phyloP scores from a whole-genome alignment of 2,113 vertebrate species.

The Lycaon pictus region DNA sequence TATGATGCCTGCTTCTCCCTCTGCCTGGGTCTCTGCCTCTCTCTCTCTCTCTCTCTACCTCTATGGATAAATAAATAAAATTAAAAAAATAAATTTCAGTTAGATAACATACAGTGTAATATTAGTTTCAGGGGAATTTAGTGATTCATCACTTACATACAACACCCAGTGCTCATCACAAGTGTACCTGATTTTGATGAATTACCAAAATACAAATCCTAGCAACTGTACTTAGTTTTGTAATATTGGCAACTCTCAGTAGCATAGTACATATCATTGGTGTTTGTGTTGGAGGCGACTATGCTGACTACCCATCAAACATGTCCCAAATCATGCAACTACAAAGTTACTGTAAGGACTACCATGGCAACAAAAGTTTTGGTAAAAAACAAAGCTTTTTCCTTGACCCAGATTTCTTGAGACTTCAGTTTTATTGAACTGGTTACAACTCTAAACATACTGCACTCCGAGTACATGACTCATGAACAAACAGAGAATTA shows the following conservation, averaged over 20 bases:
- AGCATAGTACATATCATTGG: background rate
- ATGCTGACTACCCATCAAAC: background rate
- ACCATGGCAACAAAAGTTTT: background rate
- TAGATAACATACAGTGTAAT: background rate
- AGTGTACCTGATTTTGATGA: background rate
- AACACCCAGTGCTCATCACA: background rate
- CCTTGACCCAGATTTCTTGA: background rate
- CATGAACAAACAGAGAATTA: conserved; percentile 32
- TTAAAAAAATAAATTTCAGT: background rate
- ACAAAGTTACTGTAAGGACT: background rate
- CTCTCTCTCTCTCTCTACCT: too few species aligned
- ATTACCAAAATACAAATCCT: background rate
- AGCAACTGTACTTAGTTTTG: background rate
- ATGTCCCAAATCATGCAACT: background rate
- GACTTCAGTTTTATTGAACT: background rate
- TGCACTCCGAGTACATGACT: background rate
- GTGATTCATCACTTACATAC: background rate
- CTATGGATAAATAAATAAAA: too few species aligned
- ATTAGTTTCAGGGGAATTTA: background rate
- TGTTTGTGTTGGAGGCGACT: background rate
- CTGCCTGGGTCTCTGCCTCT: too few species aligned
- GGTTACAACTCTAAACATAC: background rate
- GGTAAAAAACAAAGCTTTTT: background rate
- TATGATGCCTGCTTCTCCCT: too few species aligned
- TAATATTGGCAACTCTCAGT: background rate